These are phyloP conservation scores for Cyanistes caeruleus DNA, from an alignment of 2,113 vertebrate genomes.

Conservation along the genomic window DNA sequence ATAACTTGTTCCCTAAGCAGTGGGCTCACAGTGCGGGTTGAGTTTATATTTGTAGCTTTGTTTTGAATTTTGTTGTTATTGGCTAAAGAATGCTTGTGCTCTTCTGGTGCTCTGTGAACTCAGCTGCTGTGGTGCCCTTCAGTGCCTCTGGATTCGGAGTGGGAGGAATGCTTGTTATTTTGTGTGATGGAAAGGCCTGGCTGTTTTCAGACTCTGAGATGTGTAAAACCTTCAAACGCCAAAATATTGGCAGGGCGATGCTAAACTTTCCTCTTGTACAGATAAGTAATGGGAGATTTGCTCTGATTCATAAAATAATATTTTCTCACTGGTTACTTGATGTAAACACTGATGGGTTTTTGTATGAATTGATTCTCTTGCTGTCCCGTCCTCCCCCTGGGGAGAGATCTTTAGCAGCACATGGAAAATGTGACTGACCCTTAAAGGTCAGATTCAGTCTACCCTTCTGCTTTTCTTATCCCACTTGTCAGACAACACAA, in stretches of 20 bases:
- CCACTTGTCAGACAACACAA: background rate
- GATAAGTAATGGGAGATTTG: background rate
- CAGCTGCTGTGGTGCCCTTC: slow-evolving; percentile 40
- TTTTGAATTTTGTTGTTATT: background rate
- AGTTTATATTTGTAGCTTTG: slow-evolving; percentile 6
- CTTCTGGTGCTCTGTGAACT: background rate
- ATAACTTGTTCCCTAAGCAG: background rate
- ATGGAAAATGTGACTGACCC: slow-evolving; percentile 69
- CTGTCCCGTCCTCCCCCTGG: background rate
- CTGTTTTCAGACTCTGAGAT: background rate
- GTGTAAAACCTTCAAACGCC: background rate
- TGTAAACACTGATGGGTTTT: background rate
- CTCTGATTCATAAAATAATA: background rate
- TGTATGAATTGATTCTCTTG: background rate
- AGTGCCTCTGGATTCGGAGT: background rate
- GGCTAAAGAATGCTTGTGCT: slow-evolving; percentile 3
- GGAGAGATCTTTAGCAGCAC: slow-evolving; percentile 10
- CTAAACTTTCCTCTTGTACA: slow-evolving; percentile 17
- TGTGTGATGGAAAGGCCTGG: background rate
- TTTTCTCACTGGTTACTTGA: background rate
- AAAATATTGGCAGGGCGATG: background rate
- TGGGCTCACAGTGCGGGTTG: background rate
- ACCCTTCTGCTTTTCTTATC: background rate
- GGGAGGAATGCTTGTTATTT: slow-evolving; percentile 22
- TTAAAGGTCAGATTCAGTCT: slow-evolving; percentile 51